A percentile compares a stretch with the other conserved stretches of the same genome.
phyloP scores from a whole-genome alignment of 2,797 vertebrate genomes.

The Myiotriccus ornatus region DNA sequence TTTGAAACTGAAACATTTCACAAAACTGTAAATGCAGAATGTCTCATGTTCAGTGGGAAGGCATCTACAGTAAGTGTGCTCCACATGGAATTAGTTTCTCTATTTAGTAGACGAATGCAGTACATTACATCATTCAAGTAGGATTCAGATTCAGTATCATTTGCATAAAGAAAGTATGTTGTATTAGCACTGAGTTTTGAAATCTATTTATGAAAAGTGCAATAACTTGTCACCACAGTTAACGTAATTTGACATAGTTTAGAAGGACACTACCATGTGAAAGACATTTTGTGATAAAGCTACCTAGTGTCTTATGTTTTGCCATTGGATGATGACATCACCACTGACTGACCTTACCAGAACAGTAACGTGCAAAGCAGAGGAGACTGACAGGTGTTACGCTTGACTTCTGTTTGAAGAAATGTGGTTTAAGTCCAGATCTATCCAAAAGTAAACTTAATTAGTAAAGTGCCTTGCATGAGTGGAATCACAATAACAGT shows the following conservation, averaged over 20 bases:
- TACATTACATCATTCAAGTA: not conserved
- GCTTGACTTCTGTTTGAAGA: not conserved
- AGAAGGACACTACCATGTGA: not conserved
- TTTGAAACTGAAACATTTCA: not conserved
- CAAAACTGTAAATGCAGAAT: not conserved
- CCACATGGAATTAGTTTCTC: not conserved
- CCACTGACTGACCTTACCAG: not conserved
- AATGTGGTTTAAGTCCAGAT: not conserved
- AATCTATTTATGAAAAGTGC: not conserved
- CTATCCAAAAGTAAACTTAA: not conserved
- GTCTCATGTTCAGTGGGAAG: not conserved
- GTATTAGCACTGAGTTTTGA: not conserved
- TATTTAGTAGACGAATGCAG: not conserved
- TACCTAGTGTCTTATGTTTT: not conserved
- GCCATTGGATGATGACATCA: not conserved
- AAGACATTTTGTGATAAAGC: not conserved
- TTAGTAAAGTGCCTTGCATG: not conserved
- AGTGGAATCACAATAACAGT: not conserved
- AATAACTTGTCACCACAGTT: not conserved
- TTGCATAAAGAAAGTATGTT: not conserved
- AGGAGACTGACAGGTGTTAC: not conserved
- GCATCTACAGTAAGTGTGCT: not conserved
- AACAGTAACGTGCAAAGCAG: not conserved
- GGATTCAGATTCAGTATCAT: not conserved
- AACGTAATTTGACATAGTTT: not conserved